These are phyloP conservation scores for Coelinius sp. DNA, from an alignment of 2,888 invertebrate genomes.

Conservation along the genomic window DNA sequence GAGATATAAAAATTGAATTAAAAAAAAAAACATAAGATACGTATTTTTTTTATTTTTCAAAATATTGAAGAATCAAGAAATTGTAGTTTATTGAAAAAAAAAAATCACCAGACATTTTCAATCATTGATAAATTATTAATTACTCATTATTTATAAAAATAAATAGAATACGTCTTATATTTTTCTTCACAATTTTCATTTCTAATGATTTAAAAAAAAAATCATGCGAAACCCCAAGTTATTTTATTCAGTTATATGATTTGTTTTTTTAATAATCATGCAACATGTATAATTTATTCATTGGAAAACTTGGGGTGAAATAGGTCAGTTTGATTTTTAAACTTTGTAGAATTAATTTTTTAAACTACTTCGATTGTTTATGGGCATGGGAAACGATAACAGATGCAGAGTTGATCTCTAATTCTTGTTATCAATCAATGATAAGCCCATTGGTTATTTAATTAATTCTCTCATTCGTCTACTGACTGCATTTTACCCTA, in stretches of 20 bases:
- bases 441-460: conserved; percentile 32
- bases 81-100: no score
- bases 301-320: background rate
- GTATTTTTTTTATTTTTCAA: no score
- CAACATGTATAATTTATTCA: conserved; percentile 42
- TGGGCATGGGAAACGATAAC: background rate
- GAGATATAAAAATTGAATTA: no score
- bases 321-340: background rate
- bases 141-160: no score
- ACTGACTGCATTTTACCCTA: background rate
- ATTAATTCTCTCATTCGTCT: background rate
- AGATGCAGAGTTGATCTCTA: background rate
- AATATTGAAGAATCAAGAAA: no score
- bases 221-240: conserved; percentile 42
- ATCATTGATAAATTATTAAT: no score
- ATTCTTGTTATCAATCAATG: background rate
- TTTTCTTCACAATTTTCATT: no score
- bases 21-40: no score
- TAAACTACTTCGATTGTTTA: background rate
- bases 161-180: no score
- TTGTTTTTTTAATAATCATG: conserved; percentile 26
- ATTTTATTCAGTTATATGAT: conserved; percentile 16
- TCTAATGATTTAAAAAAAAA: no score
- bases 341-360: background rate
- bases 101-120: no score